Evolutionary conservation across 2,113 vertebrate species (phyloP).

Genomic region (Mesembrinibis cayennensis): DNA sequence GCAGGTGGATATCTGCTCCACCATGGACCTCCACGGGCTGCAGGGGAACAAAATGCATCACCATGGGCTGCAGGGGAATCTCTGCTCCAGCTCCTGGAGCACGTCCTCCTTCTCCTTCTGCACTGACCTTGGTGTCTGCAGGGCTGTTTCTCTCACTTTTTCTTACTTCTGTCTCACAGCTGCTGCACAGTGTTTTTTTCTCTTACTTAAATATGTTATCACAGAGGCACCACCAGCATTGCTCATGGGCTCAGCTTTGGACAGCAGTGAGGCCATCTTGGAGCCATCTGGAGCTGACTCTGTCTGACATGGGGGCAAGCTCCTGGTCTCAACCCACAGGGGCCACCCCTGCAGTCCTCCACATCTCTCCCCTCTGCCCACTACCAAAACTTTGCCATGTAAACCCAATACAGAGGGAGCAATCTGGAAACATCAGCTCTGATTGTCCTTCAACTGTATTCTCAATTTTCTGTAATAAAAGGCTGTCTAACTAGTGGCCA

Average conservation of each 20-base stretch:
- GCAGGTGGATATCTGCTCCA: not conserved
- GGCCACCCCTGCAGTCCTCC: not conserved
- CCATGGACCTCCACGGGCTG: not conserved
- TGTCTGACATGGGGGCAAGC: not conserved
- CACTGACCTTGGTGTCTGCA: not conserved
- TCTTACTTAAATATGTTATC: not conserved
- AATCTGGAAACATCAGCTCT: not conserved
- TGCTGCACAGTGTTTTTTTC: not conserved
- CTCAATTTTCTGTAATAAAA: not conserved
- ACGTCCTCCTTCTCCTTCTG: not conserved
- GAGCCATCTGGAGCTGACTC: not conserved
- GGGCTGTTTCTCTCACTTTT: not conserved
- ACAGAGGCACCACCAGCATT: not conserved
- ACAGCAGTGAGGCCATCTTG: not conserved
- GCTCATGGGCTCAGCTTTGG: not conserved
- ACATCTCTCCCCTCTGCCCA: fast-evolving
- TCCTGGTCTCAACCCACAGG: not conserved
- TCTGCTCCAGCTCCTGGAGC: not conserved
- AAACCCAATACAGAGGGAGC: not conserved
- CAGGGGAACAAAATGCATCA: too few species aligned
- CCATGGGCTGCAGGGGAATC: not conserved
- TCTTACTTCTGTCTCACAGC: not conserved
- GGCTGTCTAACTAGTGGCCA: not conserved
- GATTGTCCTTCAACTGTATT: not conserved
- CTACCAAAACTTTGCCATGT: not conserved